phyloP scores from a whole-genome alignment of 2,113 vertebrate species.

The Scophthalmus maximus region DNA sequence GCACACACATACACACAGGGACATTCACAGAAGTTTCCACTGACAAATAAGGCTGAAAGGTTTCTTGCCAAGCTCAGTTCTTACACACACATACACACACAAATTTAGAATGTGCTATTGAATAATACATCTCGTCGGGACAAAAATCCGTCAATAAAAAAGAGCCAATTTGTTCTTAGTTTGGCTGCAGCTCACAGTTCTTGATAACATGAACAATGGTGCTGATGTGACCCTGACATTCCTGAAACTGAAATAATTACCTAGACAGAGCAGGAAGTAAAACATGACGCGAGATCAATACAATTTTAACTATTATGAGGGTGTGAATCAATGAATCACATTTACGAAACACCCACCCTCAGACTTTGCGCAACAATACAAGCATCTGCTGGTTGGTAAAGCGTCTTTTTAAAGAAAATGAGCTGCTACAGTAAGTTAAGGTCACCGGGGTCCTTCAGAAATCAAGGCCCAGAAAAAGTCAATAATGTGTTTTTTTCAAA shows the following conservation, averaged over 20 bases:
- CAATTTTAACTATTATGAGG: too few species aligned
- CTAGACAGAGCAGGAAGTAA: not conserved
- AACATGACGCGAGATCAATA: not conserved
- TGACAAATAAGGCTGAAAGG: constrained; percentile 49
- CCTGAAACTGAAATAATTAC: constrained; percentile 27
- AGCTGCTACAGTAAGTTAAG: not conserved
- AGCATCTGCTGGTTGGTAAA: constrained; percentile 45
- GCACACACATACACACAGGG: constrained; percentile 15
- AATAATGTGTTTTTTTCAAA: too few species aligned
- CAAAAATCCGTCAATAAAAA: constrained; percentile 27
- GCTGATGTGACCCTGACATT: constrained; percentile 15
- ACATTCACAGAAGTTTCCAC: constrained; percentile 37
- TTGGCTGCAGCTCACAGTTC: constrained; percentile 2
- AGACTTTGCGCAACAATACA: constrained; percentile 13
- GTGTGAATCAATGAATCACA: not conserved
- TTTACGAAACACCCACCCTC: not conserved
- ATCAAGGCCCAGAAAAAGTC: too few species aligned
- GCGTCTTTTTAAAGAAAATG: too few species aligned
- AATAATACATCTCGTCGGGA: constrained; percentile 34
- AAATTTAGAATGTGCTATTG: constrained; percentile 12
- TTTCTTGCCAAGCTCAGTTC: constrained; percentile 29
- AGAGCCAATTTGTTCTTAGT: constrained; percentile 5
- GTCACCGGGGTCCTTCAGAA: not conserved
- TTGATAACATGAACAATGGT: constrained; percentile 50
- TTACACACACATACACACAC: not conserved